phyloP scores from a whole-genome alignment of 2,113 vertebrate genomes.

The Myotis yumanensis region DNA sequence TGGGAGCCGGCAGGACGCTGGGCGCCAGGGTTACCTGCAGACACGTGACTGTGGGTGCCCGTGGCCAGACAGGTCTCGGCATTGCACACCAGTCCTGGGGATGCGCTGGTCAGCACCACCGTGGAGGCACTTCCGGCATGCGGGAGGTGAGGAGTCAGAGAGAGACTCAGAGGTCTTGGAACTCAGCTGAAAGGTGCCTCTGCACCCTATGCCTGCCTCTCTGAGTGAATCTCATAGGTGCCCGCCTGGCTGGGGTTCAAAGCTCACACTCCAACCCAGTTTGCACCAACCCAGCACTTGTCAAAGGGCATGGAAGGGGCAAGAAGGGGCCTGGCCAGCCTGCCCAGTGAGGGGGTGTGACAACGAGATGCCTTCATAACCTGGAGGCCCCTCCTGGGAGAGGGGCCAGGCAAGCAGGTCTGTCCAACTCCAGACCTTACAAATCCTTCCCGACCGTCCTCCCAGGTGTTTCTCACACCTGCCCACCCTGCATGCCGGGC shows the following conservation, averaged over 20 bases:
- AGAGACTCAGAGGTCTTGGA: not conserved
- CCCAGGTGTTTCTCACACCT: fast-evolving
- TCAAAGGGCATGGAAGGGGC: not conserved
- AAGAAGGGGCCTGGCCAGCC: not conserved
- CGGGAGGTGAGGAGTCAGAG: not conserved
- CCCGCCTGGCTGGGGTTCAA: not conserved
- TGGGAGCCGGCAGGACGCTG: not conserved
- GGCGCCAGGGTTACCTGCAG: not conserved
- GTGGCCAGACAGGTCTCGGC: not conserved
- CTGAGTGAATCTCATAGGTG: not conserved
- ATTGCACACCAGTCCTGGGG: not conserved
- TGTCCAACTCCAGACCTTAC: fast-evolving
- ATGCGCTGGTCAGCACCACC: fast-evolving
- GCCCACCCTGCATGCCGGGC: fast-evolving
- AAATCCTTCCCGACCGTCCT: not conserved
- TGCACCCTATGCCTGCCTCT: not conserved
- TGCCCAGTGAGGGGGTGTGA: too few relatives aligned
- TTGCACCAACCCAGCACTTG: not conserved
- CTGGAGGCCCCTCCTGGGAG: not conserved
- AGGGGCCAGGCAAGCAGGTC: not conserved
- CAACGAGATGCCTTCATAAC: not conserved
- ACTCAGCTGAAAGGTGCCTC: not conserved
- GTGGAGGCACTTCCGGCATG: not conserved
- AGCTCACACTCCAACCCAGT: not conserved
- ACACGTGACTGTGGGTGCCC: not conserved